Evolutionary conservation across 2,888 invertebrate genomes (phyloP).

Genomic region (Antitype chi): DNA sequence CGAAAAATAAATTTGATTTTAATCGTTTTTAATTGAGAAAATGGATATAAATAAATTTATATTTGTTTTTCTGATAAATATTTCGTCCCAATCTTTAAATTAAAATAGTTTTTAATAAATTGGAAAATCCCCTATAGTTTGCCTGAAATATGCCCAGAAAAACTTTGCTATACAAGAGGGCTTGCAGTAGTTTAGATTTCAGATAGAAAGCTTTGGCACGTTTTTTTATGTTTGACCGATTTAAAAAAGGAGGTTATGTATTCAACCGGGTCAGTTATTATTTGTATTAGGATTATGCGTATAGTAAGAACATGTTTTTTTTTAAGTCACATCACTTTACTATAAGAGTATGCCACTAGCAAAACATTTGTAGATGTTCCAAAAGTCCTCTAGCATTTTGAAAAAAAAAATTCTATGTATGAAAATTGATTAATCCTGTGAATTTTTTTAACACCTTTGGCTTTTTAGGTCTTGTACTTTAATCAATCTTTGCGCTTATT

Average conservation of each 20-base stretch:
- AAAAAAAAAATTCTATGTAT: not conserved
- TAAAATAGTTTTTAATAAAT: too few relatives aligned
- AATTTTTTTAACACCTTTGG: constrained; percentile 36
- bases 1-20: too few relatives aligned
- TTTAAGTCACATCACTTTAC: too few relatives aligned
- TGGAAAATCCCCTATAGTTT: too few relatives aligned
- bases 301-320: not conserved
- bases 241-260: too few relatives aligned
- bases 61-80: too few relatives aligned
- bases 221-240: not conserved
- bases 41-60: too few relatives aligned
- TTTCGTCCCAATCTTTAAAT: too few relatives aligned
- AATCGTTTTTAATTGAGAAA: too few relatives aligned
- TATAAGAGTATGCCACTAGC: too few relatives aligned
- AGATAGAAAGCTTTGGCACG: constrained; percentile 24
- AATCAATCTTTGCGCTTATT: constrained; percentile 63
- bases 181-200: constrained; percentile 2
- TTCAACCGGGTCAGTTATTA: not conserved
- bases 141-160: constrained; percentile 14
- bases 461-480: constrained; percentile 36
- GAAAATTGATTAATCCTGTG: constrained; percentile 15
- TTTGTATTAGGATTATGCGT: not conserved
- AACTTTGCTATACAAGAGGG: constrained; percentile 25
- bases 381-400: not conserved
- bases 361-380: not conserved